Evolutionary conservation across 2,797 vertebrate genomes (phyloP).

Genomic region (Clangula hyemalis): DNA sequence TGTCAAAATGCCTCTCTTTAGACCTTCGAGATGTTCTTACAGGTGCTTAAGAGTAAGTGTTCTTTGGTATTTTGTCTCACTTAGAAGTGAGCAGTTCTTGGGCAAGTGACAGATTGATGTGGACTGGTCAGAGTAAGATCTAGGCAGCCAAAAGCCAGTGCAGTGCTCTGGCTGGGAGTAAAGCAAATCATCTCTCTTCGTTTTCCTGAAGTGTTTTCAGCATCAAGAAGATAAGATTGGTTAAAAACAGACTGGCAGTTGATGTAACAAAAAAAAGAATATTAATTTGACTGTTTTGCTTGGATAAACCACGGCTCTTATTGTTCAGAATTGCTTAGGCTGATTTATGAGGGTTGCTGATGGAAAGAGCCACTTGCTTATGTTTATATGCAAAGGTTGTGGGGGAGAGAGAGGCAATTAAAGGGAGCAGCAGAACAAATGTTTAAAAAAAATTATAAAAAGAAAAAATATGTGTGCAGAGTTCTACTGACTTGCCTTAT

Average conservation of each 20-base stretch:
- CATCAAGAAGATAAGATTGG: background rate
- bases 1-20: background rate
- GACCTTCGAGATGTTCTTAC: background rate
- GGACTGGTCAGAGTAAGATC: background rate
- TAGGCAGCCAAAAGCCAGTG: background rate
- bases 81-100: background rate
- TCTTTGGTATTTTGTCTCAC: background rate
- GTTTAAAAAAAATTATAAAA: background rate
- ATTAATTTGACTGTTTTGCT: background rate
- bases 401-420: background rate
- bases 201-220: background rate
- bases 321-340: background rate
- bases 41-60: background rate
- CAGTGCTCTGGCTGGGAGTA: background rate
- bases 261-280: background rate
- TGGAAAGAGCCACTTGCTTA: background rate
- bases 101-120: background rate
- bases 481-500: background rate
- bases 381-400: background rate
- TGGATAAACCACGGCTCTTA: background rate
- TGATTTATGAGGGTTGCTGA: background rate
- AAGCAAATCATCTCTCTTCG: background rate
- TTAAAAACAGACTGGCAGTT: background rate
- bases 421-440: background rate
- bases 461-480: background rate